These are phyloP conservation scores for Poecilia wingei DNA, from an alignment of 2,797 vertebrate genomes.

Conservation along the genomic window DNA sequence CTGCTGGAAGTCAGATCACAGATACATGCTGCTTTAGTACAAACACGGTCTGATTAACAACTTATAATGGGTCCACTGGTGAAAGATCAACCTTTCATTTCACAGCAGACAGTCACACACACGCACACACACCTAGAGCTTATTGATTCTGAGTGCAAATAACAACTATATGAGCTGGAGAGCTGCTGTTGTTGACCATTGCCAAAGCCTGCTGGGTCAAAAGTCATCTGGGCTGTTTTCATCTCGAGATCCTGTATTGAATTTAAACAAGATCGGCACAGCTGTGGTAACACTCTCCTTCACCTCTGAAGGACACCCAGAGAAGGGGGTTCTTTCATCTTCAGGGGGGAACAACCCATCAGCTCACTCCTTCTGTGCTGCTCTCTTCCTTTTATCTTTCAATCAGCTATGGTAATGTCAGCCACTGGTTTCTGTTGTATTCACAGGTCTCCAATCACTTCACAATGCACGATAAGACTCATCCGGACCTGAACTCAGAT, in stretches of 20 bases:
- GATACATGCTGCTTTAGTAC: constrained; percentile 5
- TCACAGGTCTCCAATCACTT: constrained; percentile 15
- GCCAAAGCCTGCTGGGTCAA: constrained; percentile 74
- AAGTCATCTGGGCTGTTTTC: constrained; percentile 71
- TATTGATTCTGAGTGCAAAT: constrained; percentile 77
- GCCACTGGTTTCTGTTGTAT: constrained; percentile 12
- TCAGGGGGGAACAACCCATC: constrained; percentile 47
- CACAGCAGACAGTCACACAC: constrained; percentile 28
- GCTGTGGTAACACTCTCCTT: constrained; percentile 79
- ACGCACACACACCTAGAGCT: constrained; percentile 48
- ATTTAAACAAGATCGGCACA: constrained; percentile 77
- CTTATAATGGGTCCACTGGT: constrained; percentile 24
- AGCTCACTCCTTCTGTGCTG: constrained; percentile 37
- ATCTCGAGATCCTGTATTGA: constrained; percentile 71
- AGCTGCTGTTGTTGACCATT: constrained; percentile 73
- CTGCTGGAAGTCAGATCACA: constrained; percentile 5
- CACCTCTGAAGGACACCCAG: constrained; percentile 74
- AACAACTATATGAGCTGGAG: constrained; percentile 57
- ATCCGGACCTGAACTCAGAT: constrained; percentile 15
- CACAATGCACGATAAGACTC: constrained; percentile 22
- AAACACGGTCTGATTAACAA: constrained; percentile 12
- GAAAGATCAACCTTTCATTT: constrained; percentile 46
- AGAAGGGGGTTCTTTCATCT: constrained; percentile 74
- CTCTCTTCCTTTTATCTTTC: constrained; percentile 14
- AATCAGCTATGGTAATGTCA: constrained; percentile 32